A percentile compares a stretch with the other conserved stretches of the same genome.
phyloP scores from a whole-genome alignment of 2,113 vertebrate species.

The Helogale parvula region DNA sequence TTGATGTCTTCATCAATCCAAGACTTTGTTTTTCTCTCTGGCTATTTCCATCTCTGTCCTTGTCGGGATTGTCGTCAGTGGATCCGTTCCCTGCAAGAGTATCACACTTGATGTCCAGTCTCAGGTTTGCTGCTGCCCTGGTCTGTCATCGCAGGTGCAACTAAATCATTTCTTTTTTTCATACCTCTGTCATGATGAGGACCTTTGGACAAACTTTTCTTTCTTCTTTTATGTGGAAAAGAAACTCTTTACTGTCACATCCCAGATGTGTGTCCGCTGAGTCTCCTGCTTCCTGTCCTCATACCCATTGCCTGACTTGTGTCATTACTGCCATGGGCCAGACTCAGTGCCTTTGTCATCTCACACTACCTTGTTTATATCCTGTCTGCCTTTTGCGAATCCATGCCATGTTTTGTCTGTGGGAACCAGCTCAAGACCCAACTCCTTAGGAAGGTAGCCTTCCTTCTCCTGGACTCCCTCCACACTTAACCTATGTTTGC shows the following conservation, averaged over 20 bases:
- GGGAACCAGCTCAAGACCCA: background rate
- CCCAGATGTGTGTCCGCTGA: background rate
- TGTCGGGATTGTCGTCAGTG: fast-evolving
- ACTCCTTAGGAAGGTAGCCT: background rate
- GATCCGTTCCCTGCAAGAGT: background rate
- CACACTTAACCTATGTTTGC: background rate
- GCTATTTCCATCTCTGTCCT: background rate
- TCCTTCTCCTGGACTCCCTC: background rate
- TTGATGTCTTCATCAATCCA: background rate
- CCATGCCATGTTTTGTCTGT: background rate
- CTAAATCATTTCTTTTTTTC: background rate
- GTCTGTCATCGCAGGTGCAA: fast-evolving
- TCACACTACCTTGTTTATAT: background rate
- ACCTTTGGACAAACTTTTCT: background rate
- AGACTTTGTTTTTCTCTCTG: background rate
- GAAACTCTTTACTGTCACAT: background rate
- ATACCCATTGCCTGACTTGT: background rate
- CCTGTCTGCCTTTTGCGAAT: background rate
- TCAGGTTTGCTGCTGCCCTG: background rate
- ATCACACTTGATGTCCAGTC: background rate
- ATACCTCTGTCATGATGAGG: background rate
- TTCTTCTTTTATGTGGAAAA: background rate
- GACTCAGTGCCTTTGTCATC: background rate
- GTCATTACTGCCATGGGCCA: background rate
- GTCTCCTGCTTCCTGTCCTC: background rate